Evolutionary conservation across 2,888 invertebrate genomes (phyloP).

Genomic region (Barypeithes pellucidus): DNA sequence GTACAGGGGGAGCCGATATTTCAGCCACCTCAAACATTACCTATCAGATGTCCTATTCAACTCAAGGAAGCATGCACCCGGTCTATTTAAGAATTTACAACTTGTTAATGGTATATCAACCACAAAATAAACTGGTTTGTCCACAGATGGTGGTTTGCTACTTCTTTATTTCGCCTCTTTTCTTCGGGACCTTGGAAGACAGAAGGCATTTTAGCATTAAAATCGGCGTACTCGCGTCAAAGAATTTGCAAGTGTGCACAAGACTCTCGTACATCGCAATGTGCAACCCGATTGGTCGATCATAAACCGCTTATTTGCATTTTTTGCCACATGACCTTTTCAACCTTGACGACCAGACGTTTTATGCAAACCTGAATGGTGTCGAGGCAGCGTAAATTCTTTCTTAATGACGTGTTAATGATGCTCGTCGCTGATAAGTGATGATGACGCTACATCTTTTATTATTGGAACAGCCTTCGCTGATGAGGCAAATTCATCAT

Average conservation of each 20-base stretch:
- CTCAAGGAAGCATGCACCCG: too few relatives aligned
- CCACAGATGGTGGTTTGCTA: too few relatives aligned
- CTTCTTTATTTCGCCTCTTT: too few relatives aligned
- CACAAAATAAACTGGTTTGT: constrained; percentile 5
- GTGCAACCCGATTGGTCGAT: neutral
- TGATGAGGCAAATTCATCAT: neutral
- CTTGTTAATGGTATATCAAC: too few relatives aligned
- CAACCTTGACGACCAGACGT: constrained; percentile 14
- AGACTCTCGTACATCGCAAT: constrained; percentile 8
- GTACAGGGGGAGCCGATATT: too few relatives aligned
- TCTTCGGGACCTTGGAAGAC: too few relatives aligned
- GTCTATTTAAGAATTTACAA: too few relatives aligned
- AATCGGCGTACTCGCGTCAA: too few relatives aligned
- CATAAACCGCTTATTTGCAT: constrained; percentile 6
- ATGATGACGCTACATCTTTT: neutral
- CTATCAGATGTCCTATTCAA: too few relatives aligned
- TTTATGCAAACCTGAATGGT: constrained; percentile 24
- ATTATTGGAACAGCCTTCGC: neutral
- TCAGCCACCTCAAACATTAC: too few relatives aligned
- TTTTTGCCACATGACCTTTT: constrained; percentile 13
- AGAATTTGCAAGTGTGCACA: constrained; percentile 12
- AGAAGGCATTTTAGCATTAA: too few relatives aligned
- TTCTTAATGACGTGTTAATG: neutral
- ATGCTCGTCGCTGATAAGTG: constrained; percentile 3
- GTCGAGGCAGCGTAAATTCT: constrained; percentile 17